Conservation (phyloP, 2,888 invertebrate genomes). For the Pandemis heparana region DNA sequence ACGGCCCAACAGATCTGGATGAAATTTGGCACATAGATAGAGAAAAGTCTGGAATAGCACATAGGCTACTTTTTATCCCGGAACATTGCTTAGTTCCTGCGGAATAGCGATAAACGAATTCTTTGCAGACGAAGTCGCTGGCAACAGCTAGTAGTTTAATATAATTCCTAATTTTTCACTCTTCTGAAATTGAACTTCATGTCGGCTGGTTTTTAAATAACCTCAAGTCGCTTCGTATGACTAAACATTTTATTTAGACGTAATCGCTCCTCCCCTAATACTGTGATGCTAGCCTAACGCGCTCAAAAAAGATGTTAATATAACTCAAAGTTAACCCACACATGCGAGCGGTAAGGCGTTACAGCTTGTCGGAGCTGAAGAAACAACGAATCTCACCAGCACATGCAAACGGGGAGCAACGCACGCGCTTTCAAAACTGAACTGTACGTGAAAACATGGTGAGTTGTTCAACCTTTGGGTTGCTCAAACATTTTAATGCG, state of each 20-base stretch:
- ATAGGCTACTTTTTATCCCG: too few species aligned
- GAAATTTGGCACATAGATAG: too few species aligned
- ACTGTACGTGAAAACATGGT: conserved; percentile 51
- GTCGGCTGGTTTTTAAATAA: neutral
- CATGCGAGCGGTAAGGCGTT: conserved; percentile 44
- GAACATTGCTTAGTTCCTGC: too few species aligned
- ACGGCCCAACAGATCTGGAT: too few species aligned
- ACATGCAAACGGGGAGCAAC: conserved; percentile 61
- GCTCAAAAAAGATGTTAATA: conserved; percentile 46
- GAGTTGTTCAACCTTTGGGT: conserved; percentile 35
- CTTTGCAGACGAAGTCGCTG: too few species aligned
- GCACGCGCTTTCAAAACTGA: conserved; percentile 61
- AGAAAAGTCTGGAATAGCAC: too few species aligned
- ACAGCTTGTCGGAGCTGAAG: conserved; percentile 34
- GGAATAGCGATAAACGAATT: too few species aligned
- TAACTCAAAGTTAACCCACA: conserved; percentile 62
- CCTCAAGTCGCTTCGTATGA: neutral
- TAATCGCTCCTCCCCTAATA: conserved; percentile 9
- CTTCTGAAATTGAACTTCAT: too few species aligned
- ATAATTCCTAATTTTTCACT: too few species aligned
- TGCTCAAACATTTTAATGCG: neutral
- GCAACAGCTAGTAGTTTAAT: too few species aligned
- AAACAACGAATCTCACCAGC: conserved; percentile 52
- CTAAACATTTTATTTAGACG: neutral
- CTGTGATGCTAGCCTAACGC: conserved; percentile 16